Conservation (phyloP, 2,797 vertebrate genomes). For the Corythornis leucogaster region DNA sequence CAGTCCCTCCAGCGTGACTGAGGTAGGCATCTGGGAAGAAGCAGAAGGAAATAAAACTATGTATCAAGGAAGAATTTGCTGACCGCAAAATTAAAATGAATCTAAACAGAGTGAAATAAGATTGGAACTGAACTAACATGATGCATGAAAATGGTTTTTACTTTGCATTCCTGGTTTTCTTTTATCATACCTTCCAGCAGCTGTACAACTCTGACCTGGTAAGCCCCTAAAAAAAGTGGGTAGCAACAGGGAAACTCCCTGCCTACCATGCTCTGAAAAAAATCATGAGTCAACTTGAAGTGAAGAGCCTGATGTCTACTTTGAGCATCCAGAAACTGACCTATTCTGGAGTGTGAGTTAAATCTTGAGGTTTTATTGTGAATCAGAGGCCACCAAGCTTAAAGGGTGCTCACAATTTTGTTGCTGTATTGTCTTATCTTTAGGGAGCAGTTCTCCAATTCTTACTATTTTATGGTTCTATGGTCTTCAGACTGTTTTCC, state of each 20-base stretch:
- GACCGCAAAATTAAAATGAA: neutral
- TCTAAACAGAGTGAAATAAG: neutral
- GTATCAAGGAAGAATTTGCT: neutral
- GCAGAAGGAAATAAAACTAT: neutral
- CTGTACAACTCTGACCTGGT: neutral
- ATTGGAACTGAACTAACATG: neutral
- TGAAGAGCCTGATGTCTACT: neutral
- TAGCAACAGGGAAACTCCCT: neutral
- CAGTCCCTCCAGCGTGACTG: neutral
- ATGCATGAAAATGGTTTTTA: neutral
- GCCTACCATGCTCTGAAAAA: neutral
- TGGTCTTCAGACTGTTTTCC: neutral
- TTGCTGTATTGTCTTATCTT: neutral
- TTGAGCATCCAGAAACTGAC: neutral
- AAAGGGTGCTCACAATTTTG: neutral
- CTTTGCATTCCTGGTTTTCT: neutral
- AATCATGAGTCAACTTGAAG: accelerated
- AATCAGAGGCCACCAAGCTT: neutral
- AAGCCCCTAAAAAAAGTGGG: neutral
- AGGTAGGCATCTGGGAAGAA: neutral
- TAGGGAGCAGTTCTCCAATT: neutral
- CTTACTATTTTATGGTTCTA: neutral
- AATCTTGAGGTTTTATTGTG: neutral
- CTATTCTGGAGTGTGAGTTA: neutral
- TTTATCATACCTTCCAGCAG: neutral